phyloP scores from a whole-genome alignment of 2,113 vertebrate species.

The Phyllostomus discolor region DNA sequence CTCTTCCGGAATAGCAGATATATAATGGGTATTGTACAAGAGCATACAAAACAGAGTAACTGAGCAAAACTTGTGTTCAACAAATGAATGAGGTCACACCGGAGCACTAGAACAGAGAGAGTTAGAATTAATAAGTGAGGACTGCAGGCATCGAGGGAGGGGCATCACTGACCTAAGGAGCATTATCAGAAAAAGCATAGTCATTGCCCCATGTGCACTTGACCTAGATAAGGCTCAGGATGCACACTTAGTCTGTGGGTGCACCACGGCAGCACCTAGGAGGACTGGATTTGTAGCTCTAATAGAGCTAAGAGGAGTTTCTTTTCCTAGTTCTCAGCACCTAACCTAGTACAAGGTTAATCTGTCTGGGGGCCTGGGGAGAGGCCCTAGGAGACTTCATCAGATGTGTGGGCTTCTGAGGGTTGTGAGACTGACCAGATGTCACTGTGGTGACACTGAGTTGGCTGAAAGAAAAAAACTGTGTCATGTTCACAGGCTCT shows the following conservation, averaged over 20 bases:
- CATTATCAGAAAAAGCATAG: neutral
- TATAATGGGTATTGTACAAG: accelerated
- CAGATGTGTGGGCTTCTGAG: neutral
- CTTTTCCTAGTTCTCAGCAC: neutral
- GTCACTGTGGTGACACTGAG: neutral
- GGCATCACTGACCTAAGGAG: neutral
- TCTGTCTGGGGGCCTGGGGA: accelerated
- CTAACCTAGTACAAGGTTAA: neutral
- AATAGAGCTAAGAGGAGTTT: neutral
- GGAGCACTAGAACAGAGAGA: neutral
- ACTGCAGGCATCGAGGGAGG: neutral
- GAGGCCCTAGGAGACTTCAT: neutral
- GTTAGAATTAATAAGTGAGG: neutral
- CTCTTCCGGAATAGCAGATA: neutral
- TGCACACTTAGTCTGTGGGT: neutral
- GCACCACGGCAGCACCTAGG: neutral
- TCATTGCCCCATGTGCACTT: neutral
- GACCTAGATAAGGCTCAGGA: neutral
- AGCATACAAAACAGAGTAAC: accelerated
- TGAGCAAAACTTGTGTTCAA: accelerated
- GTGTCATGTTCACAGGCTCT: neutral
- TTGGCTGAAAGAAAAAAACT: neutral
- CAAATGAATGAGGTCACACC: accelerated
- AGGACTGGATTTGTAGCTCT: neutral
- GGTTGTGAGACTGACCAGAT: neutral